Base-by-base conservation (phyloP, 2,797 vertebrate species). In the Philypnodon macrostomus region DNA sequence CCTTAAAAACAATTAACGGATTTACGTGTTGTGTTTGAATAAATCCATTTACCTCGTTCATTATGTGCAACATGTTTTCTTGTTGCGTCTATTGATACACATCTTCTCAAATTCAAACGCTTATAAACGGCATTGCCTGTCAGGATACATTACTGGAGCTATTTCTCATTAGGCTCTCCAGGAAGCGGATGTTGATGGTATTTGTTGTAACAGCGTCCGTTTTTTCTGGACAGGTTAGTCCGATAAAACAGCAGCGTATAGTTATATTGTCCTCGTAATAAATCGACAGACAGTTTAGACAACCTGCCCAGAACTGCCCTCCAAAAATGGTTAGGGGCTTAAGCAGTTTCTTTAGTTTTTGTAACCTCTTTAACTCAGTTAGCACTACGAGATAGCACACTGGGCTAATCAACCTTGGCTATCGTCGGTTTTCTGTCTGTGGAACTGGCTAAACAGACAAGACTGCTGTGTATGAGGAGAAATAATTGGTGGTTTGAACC, bases 171-270 rank as follows among this genome's bases (percentile, higher is more conserved):
- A n/a, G n/a, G n/a, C n/a, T n/a, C n/a, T n/a, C 0, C 60, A 59
- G 73, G 87, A 90, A 89, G 72, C 84, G 86, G 84, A 87, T 81
- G 83, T 85, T 87, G 85, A 80, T 69, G 57, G 62, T 57, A 67
- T 73, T 57, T 39, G 1, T 53, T 55, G 11, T 7, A 27, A 18
- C 41, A 38, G 39, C 23, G 52, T 79, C 81, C 67, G 77, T 63
- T 69, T 53, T 29, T 44, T 47, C 13, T 21, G 35, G 40, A 32
- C 21, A 53, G 19, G 48, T 57, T 75, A 62, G 26, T 42, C 41
- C 14, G 14, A 4, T 7, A 2, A 51, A 55, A 53, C 15, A 21
- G 6, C 7, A 16, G 21, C 6, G 16, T 35, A 48, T 48, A 15
- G 29, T 2, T n/a, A 61, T 40, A 39, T 46, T 55, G 0, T 9